Conservation (phyloP, 2,888 invertebrate species). For the Meloe dianella region DNA sequence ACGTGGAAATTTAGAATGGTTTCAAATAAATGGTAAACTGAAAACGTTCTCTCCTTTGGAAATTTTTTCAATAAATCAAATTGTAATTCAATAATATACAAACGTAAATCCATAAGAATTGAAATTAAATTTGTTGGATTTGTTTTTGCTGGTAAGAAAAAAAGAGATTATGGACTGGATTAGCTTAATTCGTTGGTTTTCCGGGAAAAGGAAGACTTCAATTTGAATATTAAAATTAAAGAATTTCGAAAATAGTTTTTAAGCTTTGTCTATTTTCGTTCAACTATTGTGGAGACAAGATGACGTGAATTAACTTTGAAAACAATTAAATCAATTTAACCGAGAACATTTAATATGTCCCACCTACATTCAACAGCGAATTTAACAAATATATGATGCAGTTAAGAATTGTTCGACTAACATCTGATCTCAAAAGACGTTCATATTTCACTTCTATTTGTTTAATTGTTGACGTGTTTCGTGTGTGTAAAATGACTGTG, state of each 20-base stretch:
- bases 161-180: not conserved
- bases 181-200: not conserved
- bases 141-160: no score
- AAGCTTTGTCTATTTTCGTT: not conserved
- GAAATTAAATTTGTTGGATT: not conserved
- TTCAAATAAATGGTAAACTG: not conserved
- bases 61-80: not conserved
- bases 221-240: slow-evolving; percentile 7
- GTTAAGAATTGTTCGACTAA: not conserved
- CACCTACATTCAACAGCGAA: slow-evolving; percentile 17
- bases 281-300: not conserved
- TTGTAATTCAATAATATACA: not conserved
- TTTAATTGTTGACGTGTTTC: slow-evolving; percentile 22
- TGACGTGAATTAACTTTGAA: slow-evolving; percentile 6
- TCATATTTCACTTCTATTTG: slow-evolving; percentile 16
- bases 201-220: not conserved
- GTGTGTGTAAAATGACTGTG: not conserved
- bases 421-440: slow-evolving; percentile 6
- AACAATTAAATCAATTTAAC: slow-evolving; percentile 19
- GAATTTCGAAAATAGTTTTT: not conserved
- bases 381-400: not conserved
- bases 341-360: not conserved
- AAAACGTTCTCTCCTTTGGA: not conserved
- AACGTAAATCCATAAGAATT: not conserved
- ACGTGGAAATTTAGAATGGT: not conserved